Conservation (phyloP, 2,888 invertebrate genomes). For the Watsonalla binaria region DNA sequence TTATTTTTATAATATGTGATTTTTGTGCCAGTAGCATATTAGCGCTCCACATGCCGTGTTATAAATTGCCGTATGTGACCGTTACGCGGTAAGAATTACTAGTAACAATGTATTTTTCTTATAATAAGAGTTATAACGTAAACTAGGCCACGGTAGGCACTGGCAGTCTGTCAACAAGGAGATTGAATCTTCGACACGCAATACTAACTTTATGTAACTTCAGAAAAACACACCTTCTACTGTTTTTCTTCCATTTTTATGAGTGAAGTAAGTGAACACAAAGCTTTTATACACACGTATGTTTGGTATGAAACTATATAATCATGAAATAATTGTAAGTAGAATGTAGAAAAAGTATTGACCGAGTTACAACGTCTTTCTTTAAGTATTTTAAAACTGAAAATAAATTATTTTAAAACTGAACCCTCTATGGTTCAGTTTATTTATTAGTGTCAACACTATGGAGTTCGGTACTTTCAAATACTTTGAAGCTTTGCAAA, state of each 20-base stretch:
- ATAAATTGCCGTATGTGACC: background rate
- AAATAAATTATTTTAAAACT: too few relatives aligned
- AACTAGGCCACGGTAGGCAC: constrained; percentile 13
- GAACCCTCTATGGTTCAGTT: too few relatives aligned
- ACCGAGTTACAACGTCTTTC: too few relatives aligned
- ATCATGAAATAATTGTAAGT: too few relatives aligned
- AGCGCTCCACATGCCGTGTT: background rate
- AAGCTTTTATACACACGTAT: background rate
- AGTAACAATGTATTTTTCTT: constrained; percentile 4
- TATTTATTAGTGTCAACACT: too few relatives aligned
- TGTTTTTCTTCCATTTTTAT: background rate
- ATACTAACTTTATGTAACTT: constrained; percentile 12
- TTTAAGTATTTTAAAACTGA: too few relatives aligned
- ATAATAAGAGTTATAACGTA: constrained; percentile 7
- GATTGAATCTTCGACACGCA: constrained; percentile 41
- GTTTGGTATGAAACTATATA: background rate
- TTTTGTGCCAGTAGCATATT: too few relatives aligned
- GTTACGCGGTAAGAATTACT: constrained; percentile 2
- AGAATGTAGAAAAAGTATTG: too few relatives aligned
- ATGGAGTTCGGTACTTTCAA: too few relatives aligned
- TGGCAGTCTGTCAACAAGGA: constrained; percentile 21
- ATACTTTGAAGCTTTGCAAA: too few relatives aligned
- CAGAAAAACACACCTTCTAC: background rate
- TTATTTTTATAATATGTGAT: too few relatives aligned
- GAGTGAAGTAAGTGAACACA: background rate